Conservation (phyloP, 2,797 vertebrate genomes). For the Hydrocynus forskahlii region DNA sequence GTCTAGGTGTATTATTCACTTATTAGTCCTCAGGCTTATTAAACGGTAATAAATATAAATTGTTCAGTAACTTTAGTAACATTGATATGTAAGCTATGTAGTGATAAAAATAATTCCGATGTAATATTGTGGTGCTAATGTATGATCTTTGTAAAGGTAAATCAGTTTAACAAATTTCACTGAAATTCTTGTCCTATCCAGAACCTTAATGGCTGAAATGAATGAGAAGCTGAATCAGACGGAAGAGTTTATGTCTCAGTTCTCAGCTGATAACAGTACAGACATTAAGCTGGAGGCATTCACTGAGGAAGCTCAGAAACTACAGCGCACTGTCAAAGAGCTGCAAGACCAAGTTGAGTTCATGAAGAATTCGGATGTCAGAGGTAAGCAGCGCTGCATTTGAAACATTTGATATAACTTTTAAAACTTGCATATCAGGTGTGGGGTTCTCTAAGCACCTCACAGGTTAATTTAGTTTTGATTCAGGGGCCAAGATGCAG, state of each 20-base stretch:
- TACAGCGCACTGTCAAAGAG: constrained; percentile 84
- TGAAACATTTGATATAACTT: not conserved
- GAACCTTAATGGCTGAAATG: constrained; percentile 86
- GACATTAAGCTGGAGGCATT: constrained; percentile 75
- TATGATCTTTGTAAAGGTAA: not conserved
- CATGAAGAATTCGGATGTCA: constrained; percentile 94
- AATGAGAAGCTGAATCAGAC: constrained; percentile 81
- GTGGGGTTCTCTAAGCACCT: not conserved
- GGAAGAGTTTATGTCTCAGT: constrained; percentile 76
- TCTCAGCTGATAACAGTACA: constrained; percentile 74
- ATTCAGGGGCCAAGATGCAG: not conserved
- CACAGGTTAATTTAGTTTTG: not conserved
- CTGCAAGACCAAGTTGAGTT: constrained; percentile 91
- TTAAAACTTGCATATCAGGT: not conserved
- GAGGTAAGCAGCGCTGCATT: constrained; percentile 76
- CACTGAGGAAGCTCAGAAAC: constrained; percentile 81
- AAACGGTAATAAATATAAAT: too few species aligned
- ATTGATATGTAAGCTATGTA: not conserved
- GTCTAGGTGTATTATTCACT: not conserved
- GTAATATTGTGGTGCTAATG: not conserved
- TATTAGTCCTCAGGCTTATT: not conserved
- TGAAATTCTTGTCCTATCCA: constrained; percentile 60
- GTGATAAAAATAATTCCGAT: not conserved
- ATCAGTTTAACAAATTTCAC: not conserved
- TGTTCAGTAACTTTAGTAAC: not conserved